These are phyloP conservation scores for Asteroscopus sphinx DNA, from an alignment of 2,888 invertebrate genomes.

Conservation along the genomic window DNA sequence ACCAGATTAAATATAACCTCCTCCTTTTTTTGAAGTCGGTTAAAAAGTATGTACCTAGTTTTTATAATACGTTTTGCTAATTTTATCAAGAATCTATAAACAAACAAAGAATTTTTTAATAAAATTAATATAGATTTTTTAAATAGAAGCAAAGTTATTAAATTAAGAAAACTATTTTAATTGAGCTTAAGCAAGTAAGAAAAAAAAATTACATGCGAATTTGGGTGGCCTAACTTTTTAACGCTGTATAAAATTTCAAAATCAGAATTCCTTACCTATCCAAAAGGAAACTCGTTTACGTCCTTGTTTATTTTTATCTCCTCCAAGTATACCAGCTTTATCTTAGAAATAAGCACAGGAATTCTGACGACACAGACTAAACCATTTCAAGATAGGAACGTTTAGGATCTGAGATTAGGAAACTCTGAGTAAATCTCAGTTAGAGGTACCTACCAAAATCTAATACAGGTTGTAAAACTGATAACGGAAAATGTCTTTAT, in stretches of 20 bases:
- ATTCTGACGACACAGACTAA: conserved; percentile 40
- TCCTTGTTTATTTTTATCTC: conserved; percentile 40
- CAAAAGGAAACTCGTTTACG: conserved; percentile 15
- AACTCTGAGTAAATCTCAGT: conserved; percentile 28
- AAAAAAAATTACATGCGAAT: too few species aligned
- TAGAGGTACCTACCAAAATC: conserved; percentile 20
- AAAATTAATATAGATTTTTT: too few species aligned
- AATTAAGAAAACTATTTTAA: too few species aligned
- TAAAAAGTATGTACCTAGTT: too few species aligned
- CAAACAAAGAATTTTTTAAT: too few species aligned
- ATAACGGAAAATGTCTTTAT: conserved; percentile 32
- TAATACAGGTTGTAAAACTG: conserved; percentile 12
- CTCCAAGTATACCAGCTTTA: conserved; percentile 26
- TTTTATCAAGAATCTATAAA: too few species aligned
- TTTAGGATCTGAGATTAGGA: conserved; percentile 18
- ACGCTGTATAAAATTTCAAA: not conserved
- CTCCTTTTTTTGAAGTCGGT: too few species aligned
- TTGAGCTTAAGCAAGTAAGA: too few species aligned
- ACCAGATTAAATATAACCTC: too few species aligned
- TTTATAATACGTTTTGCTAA: too few species aligned
- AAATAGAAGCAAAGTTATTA: too few species aligned
- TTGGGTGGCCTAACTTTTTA: not conserved
- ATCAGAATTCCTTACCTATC: not conserved
- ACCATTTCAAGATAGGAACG: conserved; percentile 27
- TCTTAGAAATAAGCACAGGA: conserved; percentile 26